These are phyloP conservation scores for Pemphigus obesinymphae DNA, from an alignment of 1,140 invertebrate species.

Conservation along the genomic window DNA sequence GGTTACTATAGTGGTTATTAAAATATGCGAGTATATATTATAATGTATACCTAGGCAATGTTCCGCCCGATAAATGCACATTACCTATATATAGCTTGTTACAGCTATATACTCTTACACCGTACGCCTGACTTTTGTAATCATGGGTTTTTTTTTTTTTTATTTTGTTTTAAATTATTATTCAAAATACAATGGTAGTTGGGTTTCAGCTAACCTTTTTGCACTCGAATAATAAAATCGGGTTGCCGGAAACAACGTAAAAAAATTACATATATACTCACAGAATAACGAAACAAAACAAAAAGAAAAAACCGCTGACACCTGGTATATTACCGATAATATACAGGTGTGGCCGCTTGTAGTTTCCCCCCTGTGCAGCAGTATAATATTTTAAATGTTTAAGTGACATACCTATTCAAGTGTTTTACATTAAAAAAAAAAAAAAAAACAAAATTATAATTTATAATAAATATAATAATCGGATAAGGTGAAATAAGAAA, in stretches of 20 bases:
- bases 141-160: slow-evolving; percentile 34
- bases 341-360: neutral
- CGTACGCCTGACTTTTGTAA: neutral
- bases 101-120: too few relatives aligned
- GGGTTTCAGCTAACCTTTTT: slow-evolving; percentile 29
- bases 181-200: slow-evolving; percentile 31
- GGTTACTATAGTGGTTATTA: too few relatives aligned
- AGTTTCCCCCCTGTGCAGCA: too few relatives aligned
- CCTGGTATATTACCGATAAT: slow-evolving; percentile 4
- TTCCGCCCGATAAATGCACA: neutral
- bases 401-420: neutral
- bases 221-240: slow-evolving; percentile 40
- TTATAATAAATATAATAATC: neutral
- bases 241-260: slow-evolving; percentile 24
- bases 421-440: neutral
- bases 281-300: neutral
- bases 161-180: slow-evolving; percentile 38
- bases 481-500: neutral
- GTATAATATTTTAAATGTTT: too few relatives aligned
- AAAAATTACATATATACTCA: slow-evolving; percentile 13
- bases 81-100: too few relatives aligned
- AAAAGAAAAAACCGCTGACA: slow-evolving; percentile 23
- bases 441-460: neutral
- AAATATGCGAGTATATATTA: too few relatives aligned
- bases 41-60: neutral